These are phyloP conservation scores for Rhinophrynus dorsalis DNA, from an alignment of 2,797 vertebrate species.

Conservation along the genomic window DNA sequence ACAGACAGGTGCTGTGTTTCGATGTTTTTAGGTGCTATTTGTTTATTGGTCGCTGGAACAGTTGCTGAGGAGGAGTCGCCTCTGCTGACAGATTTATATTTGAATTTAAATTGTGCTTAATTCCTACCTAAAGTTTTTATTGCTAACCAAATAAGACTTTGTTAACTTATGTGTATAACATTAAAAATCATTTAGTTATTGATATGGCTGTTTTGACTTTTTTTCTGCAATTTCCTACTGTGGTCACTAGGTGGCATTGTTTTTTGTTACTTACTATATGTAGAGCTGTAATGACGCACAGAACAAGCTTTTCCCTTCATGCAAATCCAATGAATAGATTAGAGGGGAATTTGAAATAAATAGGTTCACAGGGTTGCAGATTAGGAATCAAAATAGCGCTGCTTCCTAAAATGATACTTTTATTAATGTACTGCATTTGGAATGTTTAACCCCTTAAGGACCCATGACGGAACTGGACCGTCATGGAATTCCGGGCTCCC, in stretches of 20 bases:
- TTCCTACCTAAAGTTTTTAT: constrained; percentile 27
- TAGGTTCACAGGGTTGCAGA: too few species aligned
- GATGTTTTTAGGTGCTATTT: constrained; percentile 4
- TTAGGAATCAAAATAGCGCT: too few species aligned
- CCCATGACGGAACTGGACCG: too few species aligned
- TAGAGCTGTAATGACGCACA: background rate
- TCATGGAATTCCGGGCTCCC: too few species aligned
- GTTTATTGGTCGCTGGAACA: background rate
- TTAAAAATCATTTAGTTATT: constrained; percentile 33
- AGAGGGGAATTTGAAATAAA: too few species aligned
- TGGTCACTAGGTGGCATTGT: too few species aligned
- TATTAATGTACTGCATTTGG: too few species aligned
- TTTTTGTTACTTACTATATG: background rate
- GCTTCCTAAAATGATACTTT: too few species aligned
- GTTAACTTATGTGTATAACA: constrained; percentile 25
- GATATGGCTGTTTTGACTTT: background rate
- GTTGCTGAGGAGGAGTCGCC: background rate
- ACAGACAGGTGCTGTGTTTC: background rate
- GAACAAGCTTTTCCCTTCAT: background rate
- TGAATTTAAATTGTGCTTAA: constrained; percentile 13
- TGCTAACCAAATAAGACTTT: constrained; percentile 29
- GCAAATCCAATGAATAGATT: background rate
- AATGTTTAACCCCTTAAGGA: too few species aligned
- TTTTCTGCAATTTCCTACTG: too few species aligned
- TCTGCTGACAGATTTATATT: constrained; percentile 2